Base-by-base conservation (phyloP, 2,113 vertebrate genomes). In the Pagrus major region DNA sequence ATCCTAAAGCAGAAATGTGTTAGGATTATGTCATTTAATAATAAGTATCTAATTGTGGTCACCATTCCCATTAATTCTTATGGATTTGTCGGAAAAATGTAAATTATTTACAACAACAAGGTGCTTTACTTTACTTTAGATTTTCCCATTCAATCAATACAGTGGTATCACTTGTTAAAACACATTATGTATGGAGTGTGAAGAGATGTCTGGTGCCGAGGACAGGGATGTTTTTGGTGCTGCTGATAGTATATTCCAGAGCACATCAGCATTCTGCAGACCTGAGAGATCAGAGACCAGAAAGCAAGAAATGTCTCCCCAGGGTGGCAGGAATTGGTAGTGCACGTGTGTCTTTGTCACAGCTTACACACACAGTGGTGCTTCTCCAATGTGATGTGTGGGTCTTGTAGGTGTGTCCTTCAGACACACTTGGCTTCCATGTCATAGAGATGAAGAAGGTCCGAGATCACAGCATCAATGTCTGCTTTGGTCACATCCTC, bases 391-490 rank as follows among this genome's bases (percentile, higher is more conserved):
- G 27, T 9, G 44, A 9, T 56, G 71, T 25, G 61, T 16, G 23
- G 16, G 12, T 65, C 49, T 27, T 42, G 16, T 23, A 5, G 12
- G 0, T 6, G 35, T 27, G 61, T 75, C 41, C 68, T 65, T 96
- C 88, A 96, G 69, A 93, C 87, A 79, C 96, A 95, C 89, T 96
- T 96, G 73, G 95, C 95, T 81, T 97, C 96, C 94, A 97, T 93
- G 85, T 96, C 95, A 74, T 97, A 97, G 67, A 97, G 94, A 71
- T 95, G 94, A 81, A 96, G 96, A 63, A 97, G 94, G 84, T 96
- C 95, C 69, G 92, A 94, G 71, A 96, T 94, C 90, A 97, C 96
- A 33, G 94, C 91, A 21, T 96, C 93, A 51, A 97, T 95, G 86
- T 93, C 74, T 37, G 85, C 78, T 91, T 94, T 95, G 58, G 93